These are phyloP conservation scores for Rattus rattus DNA, from an alignment of 2,113 vertebrate genomes.

Conservation along the genomic window DNA sequence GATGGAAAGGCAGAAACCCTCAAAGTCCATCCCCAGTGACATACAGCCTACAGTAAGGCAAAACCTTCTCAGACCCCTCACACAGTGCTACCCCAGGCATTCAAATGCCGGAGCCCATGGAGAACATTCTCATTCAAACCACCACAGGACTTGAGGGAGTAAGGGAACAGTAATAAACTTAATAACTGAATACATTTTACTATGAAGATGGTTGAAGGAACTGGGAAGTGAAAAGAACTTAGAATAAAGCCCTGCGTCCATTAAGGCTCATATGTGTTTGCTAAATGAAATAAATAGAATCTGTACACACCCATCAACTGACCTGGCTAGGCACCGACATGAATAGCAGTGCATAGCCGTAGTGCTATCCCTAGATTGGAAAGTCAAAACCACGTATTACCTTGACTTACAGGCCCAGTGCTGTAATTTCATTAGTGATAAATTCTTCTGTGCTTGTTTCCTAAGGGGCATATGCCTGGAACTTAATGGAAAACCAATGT, in stretches of 20 bases:
- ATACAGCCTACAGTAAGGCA: not conserved
- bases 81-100: not conserved
- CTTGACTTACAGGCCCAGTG: not conserved
- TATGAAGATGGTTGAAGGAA: not conserved
- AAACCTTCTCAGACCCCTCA: not conserved
- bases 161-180: not conserved
- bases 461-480: not conserved
- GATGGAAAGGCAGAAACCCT: not conserved
- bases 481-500: not conserved
- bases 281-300: not conserved
- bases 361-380: not conserved
- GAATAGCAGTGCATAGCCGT: not conserved
- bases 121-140: not conserved
- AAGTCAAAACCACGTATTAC: not conserved
- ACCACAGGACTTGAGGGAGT: not conserved
- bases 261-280: not conserved
- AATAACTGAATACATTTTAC: not conserved
- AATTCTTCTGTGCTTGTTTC: not conserved
- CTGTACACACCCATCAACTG: not conserved
- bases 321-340: not conserved
- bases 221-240: not conserved
- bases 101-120: not conserved
- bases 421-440: not conserved
- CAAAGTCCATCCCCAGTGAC: too few species aligned
- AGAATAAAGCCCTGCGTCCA: not conserved